Conservation (phyloP, 2,888 invertebrate species). For the Polymixis lichenea region DNA sequence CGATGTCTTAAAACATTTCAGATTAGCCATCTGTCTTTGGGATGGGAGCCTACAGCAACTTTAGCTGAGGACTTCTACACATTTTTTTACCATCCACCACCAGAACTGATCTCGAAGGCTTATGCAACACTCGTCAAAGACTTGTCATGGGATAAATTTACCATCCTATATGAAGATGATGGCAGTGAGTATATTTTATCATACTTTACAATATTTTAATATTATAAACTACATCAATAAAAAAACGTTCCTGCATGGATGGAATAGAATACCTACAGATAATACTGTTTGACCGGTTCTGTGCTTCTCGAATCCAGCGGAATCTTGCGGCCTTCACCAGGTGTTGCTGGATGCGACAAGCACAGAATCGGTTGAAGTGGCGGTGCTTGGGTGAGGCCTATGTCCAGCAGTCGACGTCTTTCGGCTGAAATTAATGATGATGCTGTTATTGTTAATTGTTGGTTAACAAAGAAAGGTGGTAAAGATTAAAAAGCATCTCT, state of each 20-base stretch:
- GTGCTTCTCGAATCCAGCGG: no score
- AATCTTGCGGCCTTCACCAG: no score
- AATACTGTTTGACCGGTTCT: no score
- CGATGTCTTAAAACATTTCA: slow-evolving; percentile 76
- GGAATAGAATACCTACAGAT: not conserved
- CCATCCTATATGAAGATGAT: slow-evolving; percentile 94
- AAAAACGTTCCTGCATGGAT: not conserved
- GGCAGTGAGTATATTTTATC: slow-evolving; percentile 87
- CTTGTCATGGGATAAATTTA: slow-evolving; percentile 94
- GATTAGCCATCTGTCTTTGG: slow-evolving; percentile 94
- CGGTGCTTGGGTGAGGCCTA: no score
- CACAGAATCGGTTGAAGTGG: no score
- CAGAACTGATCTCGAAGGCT: slow-evolving; percentile 92
- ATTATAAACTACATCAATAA: not conserved
- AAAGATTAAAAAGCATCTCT: not conserved
- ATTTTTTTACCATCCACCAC: slow-evolving; percentile 92
- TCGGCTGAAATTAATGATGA: no score
- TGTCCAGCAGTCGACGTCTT: no score
- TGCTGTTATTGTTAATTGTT: not conserved
- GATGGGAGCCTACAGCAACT: slow-evolving; percentile 92
- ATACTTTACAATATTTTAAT: not conserved
- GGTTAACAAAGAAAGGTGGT: not conserved
- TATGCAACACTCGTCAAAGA: slow-evolving; percentile 92
- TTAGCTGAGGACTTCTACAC: slow-evolving; percentile 88
- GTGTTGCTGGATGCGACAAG: no score